Base-by-base conservation (phyloP, 1,140 invertebrate species). In the Drosophila aff. region DNA sequence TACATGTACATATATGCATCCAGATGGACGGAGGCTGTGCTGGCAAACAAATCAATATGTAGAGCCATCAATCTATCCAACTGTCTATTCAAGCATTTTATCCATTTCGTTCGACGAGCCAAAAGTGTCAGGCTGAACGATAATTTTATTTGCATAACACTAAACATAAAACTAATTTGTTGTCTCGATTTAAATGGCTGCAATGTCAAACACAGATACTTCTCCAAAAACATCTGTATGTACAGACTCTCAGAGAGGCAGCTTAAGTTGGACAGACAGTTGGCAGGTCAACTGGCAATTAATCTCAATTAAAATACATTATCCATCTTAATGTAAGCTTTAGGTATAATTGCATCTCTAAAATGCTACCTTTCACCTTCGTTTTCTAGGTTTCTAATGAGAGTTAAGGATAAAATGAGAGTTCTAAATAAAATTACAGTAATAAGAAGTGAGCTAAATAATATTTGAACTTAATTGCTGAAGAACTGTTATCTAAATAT, bases 1-100 rank as follows among this genome's bases (percentile, higher is more conserved):
- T 53, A 67, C 36, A 49, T 28, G 11, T 10, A 13, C 0, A 23
- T 23, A 21, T 33, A 15, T 49, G 21, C 7, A 62, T 18, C 13
- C 4, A 31, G 5, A 41, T 38, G 67, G 50, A n/a, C 33, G 26
- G 53, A 67, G 44, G 43, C 59, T 50, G 55, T 52, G 55, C 52
- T 60, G 68, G 62, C 69, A 89, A 89, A 84, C 81, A 90, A 90
- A 89, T 89, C 84, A 89, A 89, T 90, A 79, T 79, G 61, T 52
- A 64, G 41, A 78, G 61, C 66, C 59, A 75, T 80, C 64, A 57
- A 63, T 81, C 77, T 52, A 46, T 63, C 36, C 75, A 38, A 49
- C 76, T 78, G 75, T 78, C 75, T 16, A 40, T 75, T 76, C 40
- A 53, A 49, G 41, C 49, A 63, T 59, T 84, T 77, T 55, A 57